phyloP scores from a whole-genome alignment of 2,888 invertebrate genomes.

The Apamea epomidion region DNA sequence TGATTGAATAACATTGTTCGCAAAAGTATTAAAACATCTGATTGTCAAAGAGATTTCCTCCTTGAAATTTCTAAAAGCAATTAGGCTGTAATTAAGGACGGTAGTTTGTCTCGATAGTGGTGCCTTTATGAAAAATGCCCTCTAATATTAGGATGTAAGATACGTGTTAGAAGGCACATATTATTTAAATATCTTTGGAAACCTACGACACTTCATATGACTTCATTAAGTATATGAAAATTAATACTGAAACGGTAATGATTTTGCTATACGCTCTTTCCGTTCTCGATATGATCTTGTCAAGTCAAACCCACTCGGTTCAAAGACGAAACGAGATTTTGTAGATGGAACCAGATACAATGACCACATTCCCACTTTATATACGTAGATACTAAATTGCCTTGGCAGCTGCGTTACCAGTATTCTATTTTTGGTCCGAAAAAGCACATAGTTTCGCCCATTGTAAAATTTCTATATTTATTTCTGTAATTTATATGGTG shows the following conservation, averaged over 20 bases:
- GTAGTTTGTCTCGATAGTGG: slow-evolving; percentile 31
- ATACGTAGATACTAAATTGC: background rate
- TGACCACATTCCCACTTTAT: background rate
- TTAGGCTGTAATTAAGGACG: slow-evolving; percentile 38
- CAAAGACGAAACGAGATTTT: background rate
- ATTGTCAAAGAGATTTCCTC: slow-evolving; percentile 20
- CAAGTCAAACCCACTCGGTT: background rate
- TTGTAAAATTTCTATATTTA: no score
- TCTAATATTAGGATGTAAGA: background rate
- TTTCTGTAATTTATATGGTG: no score
- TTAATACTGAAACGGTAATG: background rate
- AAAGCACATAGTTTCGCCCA: background rate
- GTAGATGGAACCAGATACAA: background rate
- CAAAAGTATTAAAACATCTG: slow-evolving; percentile 14
- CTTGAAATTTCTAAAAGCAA: slow-evolving; percentile 42
- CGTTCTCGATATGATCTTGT: slow-evolving; percentile 6
- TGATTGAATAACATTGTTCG: slow-evolving; percentile 21
- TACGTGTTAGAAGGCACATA: background rate
- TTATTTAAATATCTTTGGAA: background rate
- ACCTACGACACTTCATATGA: background rate
- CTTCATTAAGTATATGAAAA: slow-evolving; percentile 1
- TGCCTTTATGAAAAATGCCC: slow-evolving; percentile 41
- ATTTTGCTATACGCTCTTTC: background rate
- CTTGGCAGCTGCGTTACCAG: background rate
- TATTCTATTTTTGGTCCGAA: background rate